A percentile compares a stretch with the other conserved stretches of the same genome.
Evolutionary conservation across 1,140 invertebrate species (phyloP).

Genomic region (Holcopasites calliopsidis): DNA sequence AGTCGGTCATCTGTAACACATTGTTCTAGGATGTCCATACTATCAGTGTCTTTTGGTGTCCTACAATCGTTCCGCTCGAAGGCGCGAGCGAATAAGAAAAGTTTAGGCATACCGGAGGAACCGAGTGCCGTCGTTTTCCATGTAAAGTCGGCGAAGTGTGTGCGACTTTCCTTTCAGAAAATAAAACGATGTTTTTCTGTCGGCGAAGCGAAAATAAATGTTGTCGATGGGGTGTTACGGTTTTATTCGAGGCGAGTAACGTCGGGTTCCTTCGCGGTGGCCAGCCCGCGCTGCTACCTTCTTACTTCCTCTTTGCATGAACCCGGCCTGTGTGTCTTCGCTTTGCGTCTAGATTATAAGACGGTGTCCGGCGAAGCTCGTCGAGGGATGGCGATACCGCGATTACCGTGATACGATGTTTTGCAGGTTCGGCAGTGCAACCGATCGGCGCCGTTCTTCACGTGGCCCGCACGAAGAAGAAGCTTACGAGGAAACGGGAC

Average conservation of each 20-base stretch:
- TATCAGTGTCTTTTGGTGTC: too few species aligned
- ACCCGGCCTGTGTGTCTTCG: not conserved
- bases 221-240: too few species aligned
- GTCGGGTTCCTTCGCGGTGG: too few species aligned
- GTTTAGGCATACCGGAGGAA: too few species aligned
- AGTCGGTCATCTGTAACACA: slow-evolving; percentile 66
- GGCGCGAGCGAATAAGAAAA: too few species aligned
- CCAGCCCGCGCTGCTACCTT: not conserved
- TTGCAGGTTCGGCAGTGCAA: slow-evolving; percentile 70
- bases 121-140: too few species aligned
- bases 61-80: too few species aligned
- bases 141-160: too few species aligned
- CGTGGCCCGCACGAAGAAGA: slow-evolving; percentile 38
- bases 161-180: too few species aligned
- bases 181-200: too few species aligned
- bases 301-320: slow-evolving; percentile 45
- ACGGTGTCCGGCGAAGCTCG: not conserved
- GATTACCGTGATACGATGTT: slow-evolving; percentile 64
- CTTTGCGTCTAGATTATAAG: not conserved
- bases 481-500: slow-evolving; percentile 62
- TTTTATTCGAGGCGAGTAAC: too few species aligned
- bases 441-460: slow-evolving; percentile 14
- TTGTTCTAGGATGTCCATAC: slow-evolving; percentile 66
- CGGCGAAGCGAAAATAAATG: too few species aligned
- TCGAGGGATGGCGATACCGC: not conserved